Evolutionary conservation across 2,797 vertebrate genomes (phyloP).

Genomic region (Pipistrellus nathusii): DNA sequence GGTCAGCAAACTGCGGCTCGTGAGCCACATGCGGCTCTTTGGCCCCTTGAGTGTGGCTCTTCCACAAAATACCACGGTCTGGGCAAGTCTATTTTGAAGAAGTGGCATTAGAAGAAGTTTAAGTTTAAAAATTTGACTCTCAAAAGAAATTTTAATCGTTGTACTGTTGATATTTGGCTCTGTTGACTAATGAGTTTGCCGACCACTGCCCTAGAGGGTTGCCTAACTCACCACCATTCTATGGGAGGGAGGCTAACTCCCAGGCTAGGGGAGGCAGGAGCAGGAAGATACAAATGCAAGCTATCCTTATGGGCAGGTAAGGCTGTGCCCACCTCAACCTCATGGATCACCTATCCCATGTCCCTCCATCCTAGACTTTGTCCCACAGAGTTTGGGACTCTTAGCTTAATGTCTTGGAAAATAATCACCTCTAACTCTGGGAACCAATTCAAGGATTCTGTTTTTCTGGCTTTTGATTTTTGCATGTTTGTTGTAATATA

Average conservation of each 20-base stretch:
- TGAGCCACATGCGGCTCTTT: too few relatives aligned
- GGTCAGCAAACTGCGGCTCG: too few relatives aligned
- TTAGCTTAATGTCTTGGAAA: slow-evolving; percentile 18
- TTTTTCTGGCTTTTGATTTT: neutral
- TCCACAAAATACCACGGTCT: too few relatives aligned
- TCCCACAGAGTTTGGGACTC: neutral
- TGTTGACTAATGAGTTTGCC: too few relatives aligned
- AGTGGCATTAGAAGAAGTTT: too few relatives aligned
- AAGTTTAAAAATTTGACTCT: too few relatives aligned
- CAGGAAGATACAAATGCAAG: neutral
- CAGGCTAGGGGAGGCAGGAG: neutral
- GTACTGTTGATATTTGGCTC: too few relatives aligned
- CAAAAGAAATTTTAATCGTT: too few relatives aligned
- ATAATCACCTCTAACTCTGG: neutral
- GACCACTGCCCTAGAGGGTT: neutral
- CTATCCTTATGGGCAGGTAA: neutral
- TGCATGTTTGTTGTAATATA: neutral
- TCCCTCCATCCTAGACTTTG: neutral
- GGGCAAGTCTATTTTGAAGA: too few relatives aligned
- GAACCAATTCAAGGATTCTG: neutral
- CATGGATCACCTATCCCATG: accelerated
- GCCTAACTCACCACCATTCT: neutral
- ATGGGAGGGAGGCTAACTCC: neutral
- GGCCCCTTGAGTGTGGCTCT: too few relatives aligned
- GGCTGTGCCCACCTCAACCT: neutral